Evolutionary conservation across 2,888 invertebrate species (phyloP), one percentile per base, ranked within the genome.

Genomic region (Cistogaster globosa): DNA sequence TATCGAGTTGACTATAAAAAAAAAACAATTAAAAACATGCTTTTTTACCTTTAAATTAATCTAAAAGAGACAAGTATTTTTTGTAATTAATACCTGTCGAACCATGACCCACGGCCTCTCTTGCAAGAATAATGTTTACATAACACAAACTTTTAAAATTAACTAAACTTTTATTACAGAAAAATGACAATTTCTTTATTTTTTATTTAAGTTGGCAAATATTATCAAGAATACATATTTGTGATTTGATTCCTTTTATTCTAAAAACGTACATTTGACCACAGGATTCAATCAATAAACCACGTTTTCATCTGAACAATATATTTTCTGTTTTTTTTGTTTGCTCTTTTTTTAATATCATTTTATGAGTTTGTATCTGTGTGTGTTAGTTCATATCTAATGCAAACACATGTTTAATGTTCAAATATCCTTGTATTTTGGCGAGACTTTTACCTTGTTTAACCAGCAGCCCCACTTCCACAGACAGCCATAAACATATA

Each of bases 251-350:
- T 58, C 22, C 42, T 36, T 60, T 57, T 60, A 16, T 78, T 67
- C 55, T 6, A 67, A 75, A 75, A 79, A 82, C 20, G 53, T 36
- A 62, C 18, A 26, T 38, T 71, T 79, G 62, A 85, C 85, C 85
- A 82, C 85, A 79, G 69, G 71, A 85, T 85, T 82, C 85, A 82
- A 85, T 82, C 85, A 85, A 79, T 82, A 82, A 79, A 82, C 85
- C 82, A 82, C 82, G 75, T 78, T 71, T 82, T 82, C 74, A 78
- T 71, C 77, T 69, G 81, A 78, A 78, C 78, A 79, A 75, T 85
- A 82, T 51, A 71, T 67, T 71, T 82, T 12, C 18, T 63, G 72
- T 26, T 38, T 62, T 26, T 75, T 68, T 3, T 32, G 7, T 32
- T 32, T 32, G 32, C 32, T 32, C 7, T 32, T 32, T 32, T n/a